Evolutionary conservation across 2,888 invertebrate genomes (phyloP).

Genomic region (Bedellia somnulentella): DNA sequence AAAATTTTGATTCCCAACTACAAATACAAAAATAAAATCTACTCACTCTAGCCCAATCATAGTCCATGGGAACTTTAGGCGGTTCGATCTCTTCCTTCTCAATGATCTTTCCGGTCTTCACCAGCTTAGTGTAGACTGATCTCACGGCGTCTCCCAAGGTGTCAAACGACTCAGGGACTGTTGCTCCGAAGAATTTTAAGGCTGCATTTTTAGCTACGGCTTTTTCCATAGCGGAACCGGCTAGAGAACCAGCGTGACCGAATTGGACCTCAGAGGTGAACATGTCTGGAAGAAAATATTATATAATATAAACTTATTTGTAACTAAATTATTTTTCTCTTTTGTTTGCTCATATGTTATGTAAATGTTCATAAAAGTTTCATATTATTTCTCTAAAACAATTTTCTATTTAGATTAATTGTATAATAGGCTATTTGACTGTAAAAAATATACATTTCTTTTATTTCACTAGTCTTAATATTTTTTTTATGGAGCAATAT

Average conservation of each 20-base stretch:
- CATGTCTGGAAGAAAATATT: slow-evolving; percentile 59
- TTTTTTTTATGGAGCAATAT: too few relatives aligned
- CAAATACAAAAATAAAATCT: slow-evolving; percentile 9
- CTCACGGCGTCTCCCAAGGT: slow-evolving; percentile 63
- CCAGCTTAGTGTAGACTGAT: slow-evolving; percentile 74
- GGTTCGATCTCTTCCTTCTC: slow-evolving; percentile 93
- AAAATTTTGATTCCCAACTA: too few relatives aligned
- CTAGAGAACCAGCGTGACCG: slow-evolving; percentile 98
- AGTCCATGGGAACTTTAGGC: slow-evolving; percentile 99
- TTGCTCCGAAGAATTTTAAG: slow-evolving; percentile 78
- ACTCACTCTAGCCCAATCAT: slow-evolving; percentile 89
- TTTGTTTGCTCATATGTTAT: too few relatives aligned
- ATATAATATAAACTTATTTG: neutral
- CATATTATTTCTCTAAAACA: too few relatives aligned
- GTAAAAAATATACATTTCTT: too few relatives aligned
- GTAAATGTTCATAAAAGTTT: too few relatives aligned
- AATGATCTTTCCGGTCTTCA: slow-evolving; percentile 79
- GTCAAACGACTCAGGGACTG: slow-evolving; percentile 93
- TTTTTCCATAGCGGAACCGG: slow-evolving; percentile 91
- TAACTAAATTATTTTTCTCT: too few relatives aligned
- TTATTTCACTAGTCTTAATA: too few relatives aligned
- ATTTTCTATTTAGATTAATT: too few relatives aligned
- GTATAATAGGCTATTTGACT: too few relatives aligned
- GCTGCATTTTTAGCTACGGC: slow-evolving; percentile 91
- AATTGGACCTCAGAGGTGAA: slow-evolving; percentile 93